Conservation (phyloP, 2,888 invertebrate species). For the Eurytoma adleriae region DNA sequence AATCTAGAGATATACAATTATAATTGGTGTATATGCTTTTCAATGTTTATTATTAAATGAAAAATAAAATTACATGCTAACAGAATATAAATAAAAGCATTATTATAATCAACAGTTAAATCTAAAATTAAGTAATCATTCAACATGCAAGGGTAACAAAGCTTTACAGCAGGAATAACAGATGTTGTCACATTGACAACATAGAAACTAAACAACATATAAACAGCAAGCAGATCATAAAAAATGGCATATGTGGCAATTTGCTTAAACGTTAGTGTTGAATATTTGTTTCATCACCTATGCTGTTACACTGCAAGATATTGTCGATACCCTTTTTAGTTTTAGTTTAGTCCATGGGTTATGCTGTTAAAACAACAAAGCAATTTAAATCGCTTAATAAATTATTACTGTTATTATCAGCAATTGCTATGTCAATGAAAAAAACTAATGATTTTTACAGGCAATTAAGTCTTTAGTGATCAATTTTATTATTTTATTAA, state of each 20-base stretch:
- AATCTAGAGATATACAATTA: slow-evolving; percentile 19
- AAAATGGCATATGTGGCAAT: slow-evolving; percentile 24
- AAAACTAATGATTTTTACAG: no score
- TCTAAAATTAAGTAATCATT: slow-evolving; percentile 52
- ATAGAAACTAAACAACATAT: slow-evolving; percentile 33
- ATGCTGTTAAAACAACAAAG: slow-evolving; percentile 74
- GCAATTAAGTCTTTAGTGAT: neutral
- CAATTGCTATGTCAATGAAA: no score
- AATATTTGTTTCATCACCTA: slow-evolving; percentile 73
- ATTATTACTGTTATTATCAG: neutral
- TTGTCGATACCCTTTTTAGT: slow-evolving; percentile 71
- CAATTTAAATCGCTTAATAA: slow-evolving; percentile 63
- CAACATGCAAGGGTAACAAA: slow-evolving; percentile 49
- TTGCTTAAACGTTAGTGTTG: slow-evolving; percentile 53
- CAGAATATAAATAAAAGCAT: slow-evolving; percentile 26
- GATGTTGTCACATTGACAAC: slow-evolving; percentile 35
- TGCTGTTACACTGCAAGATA: slow-evolving; percentile 72
- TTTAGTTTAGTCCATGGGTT: slow-evolving; percentile 74
- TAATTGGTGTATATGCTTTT: no score
- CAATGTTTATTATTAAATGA: slow-evolving; percentile 11
- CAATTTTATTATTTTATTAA: neutral
- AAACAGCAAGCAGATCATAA: slow-evolving; percentile 50
- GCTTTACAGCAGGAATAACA: slow-evolving; percentile 25
- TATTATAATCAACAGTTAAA: slow-evolving; percentile 18
- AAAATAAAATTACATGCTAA: slow-evolving; percentile 20